Evolutionary conservation across 2,888 invertebrate genomes (phyloP).

Genomic region (Netelia melanura): DNA sequence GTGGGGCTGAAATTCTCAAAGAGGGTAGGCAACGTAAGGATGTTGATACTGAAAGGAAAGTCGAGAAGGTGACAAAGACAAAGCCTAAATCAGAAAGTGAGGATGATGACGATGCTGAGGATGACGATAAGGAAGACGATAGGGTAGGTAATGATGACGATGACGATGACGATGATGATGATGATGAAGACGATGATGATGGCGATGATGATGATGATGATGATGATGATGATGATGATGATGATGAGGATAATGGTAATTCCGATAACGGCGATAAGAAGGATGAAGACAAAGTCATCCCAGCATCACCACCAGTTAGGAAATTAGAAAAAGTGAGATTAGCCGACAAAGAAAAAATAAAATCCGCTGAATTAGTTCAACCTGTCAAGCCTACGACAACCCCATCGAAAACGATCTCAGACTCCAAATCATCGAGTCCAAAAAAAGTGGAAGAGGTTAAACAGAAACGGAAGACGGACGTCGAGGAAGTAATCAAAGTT

Average conservation of each 20-base stretch:
- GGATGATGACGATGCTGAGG: neutral
- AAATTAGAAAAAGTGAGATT: slow-evolving; percentile 79
- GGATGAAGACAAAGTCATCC: slow-evolving; percentile 70
- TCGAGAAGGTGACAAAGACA: slow-evolving; percentile 34
- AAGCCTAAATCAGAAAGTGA: slow-evolving; percentile 13
- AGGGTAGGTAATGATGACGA: neutral
- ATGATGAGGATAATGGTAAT: slow-evolving; percentile 35
- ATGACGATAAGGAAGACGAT: no score
- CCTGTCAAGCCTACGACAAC: slow-evolving; percentile 23
- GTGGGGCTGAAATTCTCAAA: slow-evolving; percentile 23
- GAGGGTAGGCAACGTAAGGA: slow-evolving; percentile 17
- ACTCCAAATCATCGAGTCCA: slow-evolving; percentile 43
- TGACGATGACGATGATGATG: slow-evolving; percentile 3
- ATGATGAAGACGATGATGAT: slow-evolving; percentile 21
- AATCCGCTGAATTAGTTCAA: slow-evolving; percentile 59
- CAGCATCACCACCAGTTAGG: slow-evolving; percentile 54
- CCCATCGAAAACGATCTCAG: slow-evolving; percentile 14
- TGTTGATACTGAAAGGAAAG: neutral
- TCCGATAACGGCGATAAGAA: slow-evolving; percentile 63
- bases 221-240: slow-evolving; percentile 22
- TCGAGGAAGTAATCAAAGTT: slow-evolving; percentile 20
- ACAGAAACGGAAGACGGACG: slow-evolving; percentile 13
- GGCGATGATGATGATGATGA: slow-evolving; percentile 22
- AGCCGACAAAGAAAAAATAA: slow-evolving; percentile 78
- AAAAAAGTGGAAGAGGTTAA: slow-evolving; percentile 65